Percentiles rank a stretch among this genome's conserved stretches.
Conservation (phyloP, 2,888 invertebrate genomes). For the Eulithis prunata region DNA sequence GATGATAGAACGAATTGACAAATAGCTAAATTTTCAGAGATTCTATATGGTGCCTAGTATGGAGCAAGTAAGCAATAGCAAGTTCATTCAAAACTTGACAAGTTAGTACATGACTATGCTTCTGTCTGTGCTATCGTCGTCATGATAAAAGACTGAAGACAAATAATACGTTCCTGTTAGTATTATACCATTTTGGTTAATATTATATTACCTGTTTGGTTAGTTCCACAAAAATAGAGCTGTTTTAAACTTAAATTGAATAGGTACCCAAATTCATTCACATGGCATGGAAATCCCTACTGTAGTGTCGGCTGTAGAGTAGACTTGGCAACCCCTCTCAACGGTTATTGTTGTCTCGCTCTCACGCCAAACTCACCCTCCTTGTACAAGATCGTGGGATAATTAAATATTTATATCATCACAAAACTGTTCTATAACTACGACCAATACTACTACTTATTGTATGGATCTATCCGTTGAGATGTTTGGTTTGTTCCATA, state of each 20-base stretch:
- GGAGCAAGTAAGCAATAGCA: conserved; percentile 9
- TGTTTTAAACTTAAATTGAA: conserved; percentile 33
- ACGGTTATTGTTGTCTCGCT: conserved; percentile 68
- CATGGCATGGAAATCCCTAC: conserved; percentile 60
- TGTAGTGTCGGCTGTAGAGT: conserved; percentile 56
- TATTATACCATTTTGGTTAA: no score
- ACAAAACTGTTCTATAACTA: conserved; percentile 48
- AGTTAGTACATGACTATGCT: conserved; percentile 20
- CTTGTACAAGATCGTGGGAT: conserved; percentile 71
- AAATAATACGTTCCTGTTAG: not conserved
- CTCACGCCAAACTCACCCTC: conserved; percentile 64
- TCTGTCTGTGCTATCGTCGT: not conserved
- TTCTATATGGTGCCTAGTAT: not conserved
- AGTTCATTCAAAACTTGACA: conserved; percentile 19
- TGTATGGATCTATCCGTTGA: conserved; percentile 2
- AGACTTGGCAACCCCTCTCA: conserved; percentile 74
- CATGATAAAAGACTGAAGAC: not conserved
- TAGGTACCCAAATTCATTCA: conserved; percentile 55
- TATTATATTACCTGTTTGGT: no score
- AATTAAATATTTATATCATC: conserved; percentile 81
- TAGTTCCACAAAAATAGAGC: not conserved
- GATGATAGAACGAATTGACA: conserved; percentile 4
- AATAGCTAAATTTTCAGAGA: conserved; percentile 3
- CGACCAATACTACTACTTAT: conserved; percentile 35
- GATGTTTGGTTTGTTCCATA: not conserved